phyloP scores from a whole-genome alignment of 2,797 vertebrate species.

The Tragopan temminckii region DNA sequence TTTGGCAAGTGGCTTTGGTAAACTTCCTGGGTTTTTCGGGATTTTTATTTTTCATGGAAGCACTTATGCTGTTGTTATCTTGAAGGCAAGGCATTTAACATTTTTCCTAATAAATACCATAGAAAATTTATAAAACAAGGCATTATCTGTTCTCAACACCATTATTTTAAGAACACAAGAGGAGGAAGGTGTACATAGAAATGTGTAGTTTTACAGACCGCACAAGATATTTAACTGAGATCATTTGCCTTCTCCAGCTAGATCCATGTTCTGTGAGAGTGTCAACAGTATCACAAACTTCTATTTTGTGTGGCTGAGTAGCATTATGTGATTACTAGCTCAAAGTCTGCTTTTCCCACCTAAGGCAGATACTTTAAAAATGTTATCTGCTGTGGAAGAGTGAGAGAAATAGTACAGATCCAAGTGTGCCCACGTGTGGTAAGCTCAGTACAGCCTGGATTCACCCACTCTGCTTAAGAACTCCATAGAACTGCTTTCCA shows the following conservation, averaged over 20 bases:
- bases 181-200: constrained; percentile 63
- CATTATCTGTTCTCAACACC: constrained; percentile 74
- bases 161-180: constrained; percentile 67
- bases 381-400: constrained; percentile 62
- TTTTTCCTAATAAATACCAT: constrained; percentile 84
- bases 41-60: constrained; percentile 75
- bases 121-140: constrained; percentile 84
- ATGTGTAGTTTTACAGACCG: constrained; percentile 28
- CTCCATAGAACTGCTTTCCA: constrained; percentile 86
- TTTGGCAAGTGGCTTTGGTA: constrained; percentile 88
- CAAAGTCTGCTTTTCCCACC: constrained; percentile 66
- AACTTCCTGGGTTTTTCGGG: constrained; percentile 72
- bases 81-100: constrained; percentile 82
- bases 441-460: constrained; percentile 63
- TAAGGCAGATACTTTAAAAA: constrained; percentile 65
- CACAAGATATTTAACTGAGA: constrained; percentile 59
- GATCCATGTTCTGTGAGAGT: constrained; percentile 50
- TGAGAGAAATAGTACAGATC: constrained; percentile 78
- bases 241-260: constrained; percentile 76
- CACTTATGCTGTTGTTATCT: constrained; percentile 76
- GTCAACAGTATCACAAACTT: constrained; percentile 56
- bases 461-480: constrained; percentile 71
- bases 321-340: constrained; percentile 51
- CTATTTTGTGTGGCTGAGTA: constrained; percentile 52
- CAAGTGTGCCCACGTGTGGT: constrained; percentile 17